Conservation (phyloP, 2,797 vertebrate species). For the Acomys russatus region DNA sequence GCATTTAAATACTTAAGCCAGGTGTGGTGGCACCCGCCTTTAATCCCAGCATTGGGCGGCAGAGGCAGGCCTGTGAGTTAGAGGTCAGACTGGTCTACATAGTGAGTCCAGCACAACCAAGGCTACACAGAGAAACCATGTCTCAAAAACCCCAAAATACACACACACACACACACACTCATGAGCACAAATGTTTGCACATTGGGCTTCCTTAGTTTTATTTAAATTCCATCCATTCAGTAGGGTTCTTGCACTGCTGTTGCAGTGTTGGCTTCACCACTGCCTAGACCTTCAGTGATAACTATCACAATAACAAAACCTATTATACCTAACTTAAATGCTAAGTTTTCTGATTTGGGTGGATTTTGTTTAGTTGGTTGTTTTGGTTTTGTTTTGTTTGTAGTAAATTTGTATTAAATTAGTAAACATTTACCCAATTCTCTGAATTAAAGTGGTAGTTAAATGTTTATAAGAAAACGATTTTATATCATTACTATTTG, state of each 20-base stretch:
- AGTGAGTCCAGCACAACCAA: no score
- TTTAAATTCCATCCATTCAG: background rate
- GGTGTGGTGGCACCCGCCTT: no score
- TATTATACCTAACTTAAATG: background rate
- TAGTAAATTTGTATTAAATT: background rate
- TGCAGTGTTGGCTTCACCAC: background rate
- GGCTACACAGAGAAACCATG: no score
- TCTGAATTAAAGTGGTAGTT: background rate
- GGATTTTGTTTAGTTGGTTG: background rate
- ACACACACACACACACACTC: background rate
- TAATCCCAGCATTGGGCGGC: no score
- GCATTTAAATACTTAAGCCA: no score
- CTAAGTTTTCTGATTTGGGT: background rate
- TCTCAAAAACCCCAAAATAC: no score
- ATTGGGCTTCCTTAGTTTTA: background rate
- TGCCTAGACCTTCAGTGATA: slow-evolving; percentile 57
- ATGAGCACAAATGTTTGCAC: background rate
- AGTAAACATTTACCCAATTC: background rate
- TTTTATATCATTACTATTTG: background rate
- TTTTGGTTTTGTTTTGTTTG: background rate
- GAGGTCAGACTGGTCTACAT: no score
- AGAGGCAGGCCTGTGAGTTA: no score
- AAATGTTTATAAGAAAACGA: background rate
- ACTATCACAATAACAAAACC: background rate
- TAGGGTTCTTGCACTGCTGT: background rate